Evolutionary conservation across 1,140 invertebrate genomes (phyloP), one percentile per base, ranked within the genome.

Genomic region (Sarcophaga peregrina): DNA sequence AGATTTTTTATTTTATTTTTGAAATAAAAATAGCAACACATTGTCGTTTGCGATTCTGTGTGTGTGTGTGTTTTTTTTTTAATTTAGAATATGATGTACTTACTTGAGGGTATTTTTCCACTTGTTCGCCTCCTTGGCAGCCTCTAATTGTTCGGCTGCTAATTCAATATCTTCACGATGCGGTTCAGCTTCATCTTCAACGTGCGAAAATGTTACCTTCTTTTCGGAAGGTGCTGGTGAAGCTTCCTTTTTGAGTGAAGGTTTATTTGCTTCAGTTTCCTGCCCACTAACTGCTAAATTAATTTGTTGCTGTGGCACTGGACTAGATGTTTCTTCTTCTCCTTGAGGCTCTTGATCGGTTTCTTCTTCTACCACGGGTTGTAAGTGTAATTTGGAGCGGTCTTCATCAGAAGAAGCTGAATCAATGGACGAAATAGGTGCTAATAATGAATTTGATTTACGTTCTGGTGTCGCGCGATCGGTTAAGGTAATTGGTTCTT

Each of bases 201-300:
- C 85, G 50, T 89, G 89, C 0, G 89, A 90, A 81, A 90, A 90
- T n/a, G 89, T 90, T 0, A 90, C 89, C 83, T 90, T 90, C 74
- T 90, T 90, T 75, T 90, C 89, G 13, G 86, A 87, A 7, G 88
- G 88, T 17, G 88, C 87, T 52, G 88, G 89, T 5, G 90, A 90
- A 10, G 89, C 68, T 83, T 90, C 89, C 52, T 87, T 90, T 82
- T 89, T 90, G 0, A 90, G 75, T 1, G 85, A 48, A 6, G 87
- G 83, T 80, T 86, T 86, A 62, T 81, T 15, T 82, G 84, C 84
- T 78, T 80, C 80, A 50, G 17, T 5, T 11, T 52, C 45, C n/a
- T 80, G 54, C 25, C 25, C 25, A 25, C 72, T 62, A 10, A 83
- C 68, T 10, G n/a, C 47, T n/a, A 82, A 58, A 83, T 81, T 54